phyloP scores from a whole-genome alignment of 2,113 vertebrate genomes.

The Microcebus lehilahytsara region DNA sequence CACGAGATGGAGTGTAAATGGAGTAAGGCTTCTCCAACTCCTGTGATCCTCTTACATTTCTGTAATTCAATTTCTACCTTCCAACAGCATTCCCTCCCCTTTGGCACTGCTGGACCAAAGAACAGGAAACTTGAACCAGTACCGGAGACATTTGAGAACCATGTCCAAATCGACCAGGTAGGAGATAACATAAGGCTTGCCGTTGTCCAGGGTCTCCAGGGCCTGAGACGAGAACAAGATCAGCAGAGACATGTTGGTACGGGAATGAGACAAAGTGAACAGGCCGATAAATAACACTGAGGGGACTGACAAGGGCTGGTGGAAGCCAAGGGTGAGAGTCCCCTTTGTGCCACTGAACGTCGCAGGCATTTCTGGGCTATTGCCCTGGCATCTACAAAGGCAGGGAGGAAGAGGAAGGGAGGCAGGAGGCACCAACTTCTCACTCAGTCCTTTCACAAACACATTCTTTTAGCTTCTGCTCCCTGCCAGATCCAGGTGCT shows the following conservation, averaged over 20 bases:
- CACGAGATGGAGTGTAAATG: background rate
- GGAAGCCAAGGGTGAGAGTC: background rate
- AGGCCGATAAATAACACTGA: rapidly evolving
- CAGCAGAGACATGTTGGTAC: background rate
- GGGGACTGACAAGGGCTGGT: background rate
- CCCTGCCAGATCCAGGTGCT: background rate
- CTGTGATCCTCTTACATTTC: background rate
- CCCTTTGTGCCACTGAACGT: background rate
- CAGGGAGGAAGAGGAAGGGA: background rate
- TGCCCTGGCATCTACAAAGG: background rate
- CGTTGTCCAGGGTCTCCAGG: conserved; percentile 96
- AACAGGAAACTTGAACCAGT: background rate
- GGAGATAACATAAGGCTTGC: conserved; percentile 92
- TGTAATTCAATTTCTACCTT: background rate
- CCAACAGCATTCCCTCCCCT: background rate
- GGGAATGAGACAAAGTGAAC: background rate
- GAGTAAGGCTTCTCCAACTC: background rate
- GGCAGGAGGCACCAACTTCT: background rate
- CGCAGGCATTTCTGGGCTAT: background rate
- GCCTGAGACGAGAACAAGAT: conserved; percentile 81
- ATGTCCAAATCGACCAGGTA: conserved; percentile 93
- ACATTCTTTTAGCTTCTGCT: background rate
- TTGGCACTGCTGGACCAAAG: background rate
- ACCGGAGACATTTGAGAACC: conserved; percentile 93
- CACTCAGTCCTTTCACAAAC: background rate